These are phyloP conservation scores for Drosophila nr. perissopoda DNA, from an alignment of 2,888 invertebrate genomes.

Conservation along the genomic window DNA sequence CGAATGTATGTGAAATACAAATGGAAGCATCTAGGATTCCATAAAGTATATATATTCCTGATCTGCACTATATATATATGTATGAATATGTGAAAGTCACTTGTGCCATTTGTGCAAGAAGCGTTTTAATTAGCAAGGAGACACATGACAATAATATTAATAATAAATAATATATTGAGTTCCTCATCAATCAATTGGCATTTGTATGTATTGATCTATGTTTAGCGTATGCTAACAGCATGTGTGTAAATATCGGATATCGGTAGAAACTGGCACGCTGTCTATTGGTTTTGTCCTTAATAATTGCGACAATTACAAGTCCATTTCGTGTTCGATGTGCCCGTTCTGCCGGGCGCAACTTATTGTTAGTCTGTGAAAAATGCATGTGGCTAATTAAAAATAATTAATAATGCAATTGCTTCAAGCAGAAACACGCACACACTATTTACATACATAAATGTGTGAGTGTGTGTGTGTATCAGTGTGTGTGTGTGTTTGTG, in stretches of 20 bases:
- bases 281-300: slow-evolving; percentile 46
- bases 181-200: neutral
- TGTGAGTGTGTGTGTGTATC: neutral
- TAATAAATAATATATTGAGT: neutral
- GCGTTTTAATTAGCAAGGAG: neutral
- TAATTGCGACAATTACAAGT: slow-evolving; percentile 66
- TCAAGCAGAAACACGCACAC: slow-evolving; percentile 16
- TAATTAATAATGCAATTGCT: slow-evolving; percentile 67
- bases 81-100: neutral
- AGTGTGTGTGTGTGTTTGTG: neutral
- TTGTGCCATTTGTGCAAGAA: neutral
- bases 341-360: slow-evolving; percentile 5
- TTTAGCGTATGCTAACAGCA: slow-evolving; percentile 15
- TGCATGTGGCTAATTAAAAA: slow-evolving; percentile 61
- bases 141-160: neutral
- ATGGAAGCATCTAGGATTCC: neutral
- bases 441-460: neutral
- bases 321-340: slow-evolving; percentile 58
- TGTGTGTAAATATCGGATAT: slow-evolving; percentile 18
- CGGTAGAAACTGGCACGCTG: slow-evolving; percentile 8
- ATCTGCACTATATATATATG: neutral
- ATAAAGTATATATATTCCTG: neutral
- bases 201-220: neutral
- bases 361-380: slow-evolving; percentile 38
- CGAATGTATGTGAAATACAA: neutral